These are phyloP conservation scores for Etheostoma spectabile DNA, from an alignment of 2,113 vertebrate species.

Conservation along the genomic window DNA sequence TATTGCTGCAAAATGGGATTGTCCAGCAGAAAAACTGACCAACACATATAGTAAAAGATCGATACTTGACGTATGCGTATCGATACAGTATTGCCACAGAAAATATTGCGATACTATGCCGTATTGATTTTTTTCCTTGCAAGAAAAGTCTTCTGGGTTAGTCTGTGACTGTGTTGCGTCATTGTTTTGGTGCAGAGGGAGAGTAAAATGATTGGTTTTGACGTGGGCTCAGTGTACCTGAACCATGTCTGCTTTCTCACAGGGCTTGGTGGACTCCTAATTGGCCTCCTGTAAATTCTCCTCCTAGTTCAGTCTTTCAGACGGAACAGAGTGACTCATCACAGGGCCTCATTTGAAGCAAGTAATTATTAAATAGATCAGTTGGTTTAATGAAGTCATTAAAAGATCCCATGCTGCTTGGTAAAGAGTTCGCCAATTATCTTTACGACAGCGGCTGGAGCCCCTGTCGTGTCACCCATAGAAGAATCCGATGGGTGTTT, in stretches of 20 bases:
- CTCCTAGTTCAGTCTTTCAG: conserved; percentile 57
- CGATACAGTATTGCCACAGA: no score
- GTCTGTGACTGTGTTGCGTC: not conserved
- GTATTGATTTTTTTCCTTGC: no score
- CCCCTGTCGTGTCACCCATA: conserved; percentile 6
- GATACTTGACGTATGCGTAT: no score
- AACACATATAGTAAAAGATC: no score
- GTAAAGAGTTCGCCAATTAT: conserved; percentile 33
- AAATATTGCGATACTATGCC: no score
- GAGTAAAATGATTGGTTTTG: conserved; percentile 24
- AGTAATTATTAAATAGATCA: conserved; percentile 53
- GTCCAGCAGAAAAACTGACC: no score
- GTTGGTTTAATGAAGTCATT: conserved; percentile 50
- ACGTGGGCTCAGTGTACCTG: conserved; percentile 4
- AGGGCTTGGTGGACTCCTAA: conserved; percentile 34
- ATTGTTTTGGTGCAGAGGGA: conserved; percentile 10
- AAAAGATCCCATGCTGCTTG: conserved; percentile 45
- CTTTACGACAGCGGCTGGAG: not conserved
- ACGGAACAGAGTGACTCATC: conserved; percentile 15
- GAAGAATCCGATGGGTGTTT: not conserved
- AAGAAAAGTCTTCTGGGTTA: not conserved
- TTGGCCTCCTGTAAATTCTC: conserved; percentile 54
- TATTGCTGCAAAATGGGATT: no score
- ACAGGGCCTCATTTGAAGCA: conserved; percentile 5
- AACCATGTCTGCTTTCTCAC: conserved; percentile 28